phyloP scores from a whole-genome alignment of 1,140 invertebrate species.

The Onthophagus taurus region DNA sequence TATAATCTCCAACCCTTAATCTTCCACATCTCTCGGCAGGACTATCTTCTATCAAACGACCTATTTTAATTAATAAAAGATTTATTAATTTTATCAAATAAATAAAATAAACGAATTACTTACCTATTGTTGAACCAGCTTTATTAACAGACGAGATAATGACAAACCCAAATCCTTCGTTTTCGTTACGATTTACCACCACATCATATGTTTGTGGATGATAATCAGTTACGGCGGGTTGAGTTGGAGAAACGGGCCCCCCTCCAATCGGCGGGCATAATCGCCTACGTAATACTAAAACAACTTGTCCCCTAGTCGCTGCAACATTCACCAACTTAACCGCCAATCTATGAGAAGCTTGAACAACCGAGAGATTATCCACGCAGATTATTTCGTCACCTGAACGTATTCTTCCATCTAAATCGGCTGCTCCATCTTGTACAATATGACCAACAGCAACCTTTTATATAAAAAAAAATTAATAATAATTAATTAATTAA shows the following conservation, averaged over 20 bases:
- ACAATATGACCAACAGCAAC: slow-evolving; percentile 93
- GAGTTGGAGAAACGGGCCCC: neutral
- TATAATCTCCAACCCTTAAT: slow-evolving; percentile 89
- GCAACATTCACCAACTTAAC: slow-evolving; percentile 83
- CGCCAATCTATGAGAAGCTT: slow-evolving; percentile 80
- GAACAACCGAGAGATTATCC: slow-evolving; percentile 71
- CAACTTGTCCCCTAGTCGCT: slow-evolving; percentile 67
- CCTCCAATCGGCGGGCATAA: slow-evolving; percentile 33
- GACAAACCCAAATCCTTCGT: slow-evolving; percentile 97
- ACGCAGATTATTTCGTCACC: slow-evolving; percentile 88
- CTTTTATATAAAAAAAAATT: slow-evolving; percentile 39
- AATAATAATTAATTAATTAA: too few relatives aligned
- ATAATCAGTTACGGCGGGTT: slow-evolving; percentile 3
- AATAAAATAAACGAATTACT: slow-evolving; percentile 31
- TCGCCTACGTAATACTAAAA: slow-evolving; percentile 56
- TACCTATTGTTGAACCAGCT: slow-evolving; percentile 88
- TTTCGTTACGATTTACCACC: slow-evolving; percentile 78
- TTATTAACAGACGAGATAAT: slow-evolving; percentile 95
- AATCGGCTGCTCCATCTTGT: slow-evolving; percentile 80
- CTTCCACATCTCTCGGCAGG: slow-evolving; percentile 87
- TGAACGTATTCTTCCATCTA: slow-evolving; percentile 74
- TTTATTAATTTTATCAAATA: neutral
- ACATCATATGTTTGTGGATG: slow-evolving; percentile 67
- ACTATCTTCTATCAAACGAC: slow-evolving; percentile 87
- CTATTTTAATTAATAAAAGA: slow-evolving; percentile 43